Evolutionary conservation across 2,888 invertebrate genomes (phyloP).

Genomic region (Petrolisthes manimaculis): DNA sequence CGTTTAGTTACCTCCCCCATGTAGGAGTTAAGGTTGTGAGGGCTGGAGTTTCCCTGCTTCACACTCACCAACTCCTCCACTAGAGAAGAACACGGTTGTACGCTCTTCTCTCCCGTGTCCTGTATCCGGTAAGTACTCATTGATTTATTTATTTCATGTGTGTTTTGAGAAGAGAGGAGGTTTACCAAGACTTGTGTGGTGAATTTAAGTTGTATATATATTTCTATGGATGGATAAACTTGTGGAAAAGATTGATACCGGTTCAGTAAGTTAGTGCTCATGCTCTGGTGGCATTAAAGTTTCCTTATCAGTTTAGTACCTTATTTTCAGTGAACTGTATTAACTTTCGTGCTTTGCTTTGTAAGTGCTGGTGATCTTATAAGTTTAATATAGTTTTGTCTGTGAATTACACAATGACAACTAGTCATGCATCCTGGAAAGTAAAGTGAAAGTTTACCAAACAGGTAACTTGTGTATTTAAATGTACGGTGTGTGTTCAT

Average conservation of each 20-base stretch:
- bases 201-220: background rate
- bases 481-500: background rate
- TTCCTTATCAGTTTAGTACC: background rate
- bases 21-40: conserved; percentile 34
- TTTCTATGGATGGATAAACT: background rate
- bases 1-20: conserved; percentile 28
- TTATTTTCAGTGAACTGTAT: too few relatives aligned
- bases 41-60: conserved; percentile 22
- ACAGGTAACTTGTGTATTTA: too few relatives aligned
- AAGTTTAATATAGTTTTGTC: too few relatives aligned
- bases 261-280: background rate
- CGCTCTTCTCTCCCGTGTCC: background rate
- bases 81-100: conserved; percentile 18
- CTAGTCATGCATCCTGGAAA: too few relatives aligned
- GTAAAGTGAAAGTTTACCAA: too few relatives aligned
- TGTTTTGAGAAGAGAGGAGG: background rate
- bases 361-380: too few relatives aligned
- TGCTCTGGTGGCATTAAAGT: conserved; percentile 27
- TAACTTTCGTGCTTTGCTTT: too few relatives aligned
- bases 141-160: background rate
- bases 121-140: conserved; percentile 7
- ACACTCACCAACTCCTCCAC: conserved; percentile 34
- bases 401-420: too few relatives aligned
- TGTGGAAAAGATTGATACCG: background rate
- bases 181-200: background rate